A percentile compares a stretch with the other conserved stretches of the same genome.
These are phyloP conservation scores for Drosophila limbata DNA, from an alignment of 2,888 invertebrate genomes.

Conservation along the genomic window DNA sequence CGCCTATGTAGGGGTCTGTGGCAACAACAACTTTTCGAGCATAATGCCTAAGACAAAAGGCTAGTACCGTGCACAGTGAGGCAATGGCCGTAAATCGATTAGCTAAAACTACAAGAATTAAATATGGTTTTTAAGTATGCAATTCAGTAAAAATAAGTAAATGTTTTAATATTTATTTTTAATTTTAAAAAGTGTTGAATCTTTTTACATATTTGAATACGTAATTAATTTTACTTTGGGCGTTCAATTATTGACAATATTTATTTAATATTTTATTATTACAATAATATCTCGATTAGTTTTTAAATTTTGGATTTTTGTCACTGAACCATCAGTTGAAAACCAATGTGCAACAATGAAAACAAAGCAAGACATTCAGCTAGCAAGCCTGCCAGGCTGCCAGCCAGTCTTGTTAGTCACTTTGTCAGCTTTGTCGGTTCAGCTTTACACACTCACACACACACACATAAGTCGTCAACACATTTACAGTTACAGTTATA, in stretches of 20 bases:
- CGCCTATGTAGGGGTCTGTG: slow-evolving; percentile 24
- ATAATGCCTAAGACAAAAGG: slow-evolving; percentile 55
- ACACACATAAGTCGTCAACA: slow-evolving; percentile 10
- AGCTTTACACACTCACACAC: slow-evolving; percentile 16
- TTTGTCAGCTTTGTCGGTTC: slow-evolving; percentile 64
- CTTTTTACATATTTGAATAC: no score
- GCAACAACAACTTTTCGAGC: slow-evolving; percentile 56
- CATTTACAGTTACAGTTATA: slow-evolving; percentile 17
- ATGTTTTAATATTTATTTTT: no score
- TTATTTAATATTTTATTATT: not conserved
- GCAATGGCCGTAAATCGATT: not conserved
- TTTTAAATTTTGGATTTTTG: not conserved
- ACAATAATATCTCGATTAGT: no score
- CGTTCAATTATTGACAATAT: not conserved
- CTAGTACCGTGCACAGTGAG: slow-evolving; percentile 17
- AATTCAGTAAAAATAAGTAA: no score
- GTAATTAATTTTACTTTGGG: no score
- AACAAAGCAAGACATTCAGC: slow-evolving; percentile 28
- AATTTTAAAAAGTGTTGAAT: no score
- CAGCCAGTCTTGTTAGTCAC: slow-evolving; percentile 64
- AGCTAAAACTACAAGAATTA: not conserved
- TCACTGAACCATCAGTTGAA: not conserved
- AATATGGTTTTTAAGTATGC: no score
- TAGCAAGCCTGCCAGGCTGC: slow-evolving; percentile 42
- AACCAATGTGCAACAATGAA: slow-evolving; percentile 29